Evolutionary conservation across 2,113 vertebrate species (phyloP).

Genomic region (Origma solitaria): DNA sequence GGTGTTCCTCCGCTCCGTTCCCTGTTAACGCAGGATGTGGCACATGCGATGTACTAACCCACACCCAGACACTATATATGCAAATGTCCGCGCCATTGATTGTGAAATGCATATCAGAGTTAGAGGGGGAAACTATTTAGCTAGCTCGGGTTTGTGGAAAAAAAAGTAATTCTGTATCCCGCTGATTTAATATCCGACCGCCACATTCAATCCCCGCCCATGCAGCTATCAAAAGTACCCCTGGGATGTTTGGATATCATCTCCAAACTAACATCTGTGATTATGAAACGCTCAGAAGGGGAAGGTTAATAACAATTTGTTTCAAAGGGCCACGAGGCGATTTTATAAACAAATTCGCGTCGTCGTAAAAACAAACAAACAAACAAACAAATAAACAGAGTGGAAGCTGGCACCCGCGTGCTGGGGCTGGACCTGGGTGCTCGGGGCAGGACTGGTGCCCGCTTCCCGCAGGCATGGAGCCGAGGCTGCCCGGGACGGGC

Average conservation of each 20-base stretch:
- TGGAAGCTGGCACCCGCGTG: neutral
- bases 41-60: neutral
- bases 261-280: slow-evolving; percentile 56
- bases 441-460: neutral
- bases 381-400: neutral
- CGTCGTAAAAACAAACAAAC: neutral
- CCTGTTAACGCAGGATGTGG: neutral
- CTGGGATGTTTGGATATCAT: slow-evolving; percentile 57
- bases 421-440: neutral
- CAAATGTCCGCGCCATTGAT: neutral
- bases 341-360: neutral
- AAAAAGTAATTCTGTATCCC: slow-evolving; percentile 56
- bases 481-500: neutral
- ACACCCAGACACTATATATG: slow-evolving; percentile 22
- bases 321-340: slow-evolving; percentile 1
- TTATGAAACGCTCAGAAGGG: slow-evolving; percentile 23
- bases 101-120: slow-evolving; percentile 34
- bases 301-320: slow-evolving; percentile 37
- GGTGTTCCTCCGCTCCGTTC: neutral
- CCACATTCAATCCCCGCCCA: slow-evolving; percentile 22
- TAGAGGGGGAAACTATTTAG: neutral
- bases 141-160: neutral
- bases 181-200: slow-evolving; percentile 67
- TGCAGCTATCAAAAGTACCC: slow-evolving; percentile 43
- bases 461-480: neutral